Base-by-base conservation (phyloP, 2,113 vertebrate genomes). In the Cololabis saira region DNA sequence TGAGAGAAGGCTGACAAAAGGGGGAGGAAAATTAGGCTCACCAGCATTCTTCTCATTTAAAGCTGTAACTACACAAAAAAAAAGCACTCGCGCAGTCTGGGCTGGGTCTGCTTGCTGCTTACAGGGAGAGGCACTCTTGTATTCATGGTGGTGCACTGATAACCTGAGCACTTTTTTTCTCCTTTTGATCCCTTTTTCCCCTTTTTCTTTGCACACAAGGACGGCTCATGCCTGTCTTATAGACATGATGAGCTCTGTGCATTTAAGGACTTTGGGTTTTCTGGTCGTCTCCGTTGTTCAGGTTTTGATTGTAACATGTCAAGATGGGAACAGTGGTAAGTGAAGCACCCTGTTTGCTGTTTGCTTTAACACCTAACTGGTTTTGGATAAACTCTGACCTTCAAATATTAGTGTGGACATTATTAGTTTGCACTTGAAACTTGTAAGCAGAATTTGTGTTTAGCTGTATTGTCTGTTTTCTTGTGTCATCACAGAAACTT, bases 41-140 rank as follows among this genome's bases (percentile, higher is more conserved):
- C 88, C 91, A 92, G 90, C 92, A 92, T 93, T 92, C 90, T 92
- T 93, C 90, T 92, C 89, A 86, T 87, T 93, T 89, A 85, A 92
- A 90, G 91, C 91, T 90, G 89, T 93, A 87, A 91, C 87, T 89
- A 92, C 86, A 86, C 76, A 78, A 75, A 81, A 62, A 74, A 70
- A 63, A 90, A 89, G 78, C 73, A 81, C 84, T 79, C 74, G 54
- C 24, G 71, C 81, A 91, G 87, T 87, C 82, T 88, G 92, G 91
- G 92, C 72, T 92, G 92, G 93, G 91, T 91, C 89, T 89, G 88
- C 86, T 76, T 84, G 84, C 87, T 88, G 86, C 89, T 90, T 81
- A 90, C 84, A 89, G 88, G 90, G 89, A 92, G 89, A 88, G 80
- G 65, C 70, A 81, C 85, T 89, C 90, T 80, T 78, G 82, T 74